Conservation (phyloP, 2,888 invertebrate species). For the Cartodere bifasciata region DNA sequence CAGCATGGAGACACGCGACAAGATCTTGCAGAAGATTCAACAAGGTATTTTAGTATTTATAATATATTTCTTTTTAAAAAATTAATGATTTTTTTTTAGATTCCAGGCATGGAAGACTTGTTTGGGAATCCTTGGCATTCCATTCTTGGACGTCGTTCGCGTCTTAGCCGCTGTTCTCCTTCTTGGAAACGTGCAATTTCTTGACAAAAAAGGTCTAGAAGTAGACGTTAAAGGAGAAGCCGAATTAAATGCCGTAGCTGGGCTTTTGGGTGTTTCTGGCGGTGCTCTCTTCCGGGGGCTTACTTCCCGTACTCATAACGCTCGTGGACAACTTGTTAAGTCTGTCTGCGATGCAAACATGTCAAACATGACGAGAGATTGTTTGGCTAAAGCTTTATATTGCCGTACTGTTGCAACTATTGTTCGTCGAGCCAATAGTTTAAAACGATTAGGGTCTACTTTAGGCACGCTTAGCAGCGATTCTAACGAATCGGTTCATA, state of each 20-base stretch:
- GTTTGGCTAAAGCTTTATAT: slow-evolving; percentile 83
- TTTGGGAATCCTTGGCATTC: slow-evolving; percentile 81
- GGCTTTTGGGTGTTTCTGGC: slow-evolving; percentile 65
- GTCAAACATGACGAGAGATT: slow-evolving; percentile 80
- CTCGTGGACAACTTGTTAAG: slow-evolving; percentile 65
- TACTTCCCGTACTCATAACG: slow-evolving; percentile 68
- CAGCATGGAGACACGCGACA: slow-evolving; percentile 60
- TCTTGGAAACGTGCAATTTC: slow-evolving; percentile 83
- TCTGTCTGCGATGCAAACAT: slow-evolving; percentile 74
- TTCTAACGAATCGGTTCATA: slow-evolving; percentile 84
- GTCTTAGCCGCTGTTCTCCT: slow-evolving; percentile 83
- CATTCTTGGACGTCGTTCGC: slow-evolving; percentile 84
- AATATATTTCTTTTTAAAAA: neutral
- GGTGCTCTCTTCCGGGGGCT: slow-evolving; percentile 68
- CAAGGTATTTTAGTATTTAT: slow-evolving; percentile 26
- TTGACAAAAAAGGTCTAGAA: slow-evolving; percentile 63
- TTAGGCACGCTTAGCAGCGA: slow-evolving; percentile 77
- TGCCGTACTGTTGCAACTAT: slow-evolving; percentile 91
- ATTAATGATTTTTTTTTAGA: slow-evolving; percentile 29
- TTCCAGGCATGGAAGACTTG: slow-evolving; percentile 91
- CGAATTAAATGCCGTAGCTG: slow-evolving; percentile 77
- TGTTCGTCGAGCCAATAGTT: slow-evolving; percentile 81
- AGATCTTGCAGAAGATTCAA: slow-evolving; percentile 58
- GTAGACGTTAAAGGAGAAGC: slow-evolving; percentile 70
- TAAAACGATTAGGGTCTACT: slow-evolving; percentile 74